A percentile compares a stretch with the other conserved stretches of the same genome.
phyloP scores from a whole-genome alignment of 2,888 invertebrate species.

The Agrilus biguttatus region DNA sequence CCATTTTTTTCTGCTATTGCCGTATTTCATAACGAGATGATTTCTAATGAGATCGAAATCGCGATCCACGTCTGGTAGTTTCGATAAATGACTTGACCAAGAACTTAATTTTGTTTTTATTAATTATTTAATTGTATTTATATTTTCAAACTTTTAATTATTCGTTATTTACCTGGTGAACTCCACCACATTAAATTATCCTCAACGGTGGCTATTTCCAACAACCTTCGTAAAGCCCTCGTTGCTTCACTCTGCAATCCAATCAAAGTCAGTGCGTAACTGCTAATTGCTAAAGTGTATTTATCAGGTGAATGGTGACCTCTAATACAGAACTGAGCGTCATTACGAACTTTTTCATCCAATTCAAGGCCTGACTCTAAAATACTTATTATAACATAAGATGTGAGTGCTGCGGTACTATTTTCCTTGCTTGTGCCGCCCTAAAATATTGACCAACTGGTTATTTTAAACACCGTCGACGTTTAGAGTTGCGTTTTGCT shows the following conservation, averaged over 20 bases:
- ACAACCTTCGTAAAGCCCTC: conserved; percentile 27
- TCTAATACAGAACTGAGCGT: conserved; percentile 43
- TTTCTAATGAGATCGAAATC: too few species aligned
- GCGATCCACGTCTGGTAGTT: too few species aligned
- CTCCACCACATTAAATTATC: conserved; percentile 40
- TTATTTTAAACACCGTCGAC: background rate
- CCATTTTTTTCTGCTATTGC: too few species aligned
- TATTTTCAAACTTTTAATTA: background rate
- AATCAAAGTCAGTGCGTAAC: conserved; percentile 37
- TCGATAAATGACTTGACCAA: too few species aligned
- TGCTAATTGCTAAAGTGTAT: conserved; percentile 37
- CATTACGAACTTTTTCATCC: conserved; percentile 35
- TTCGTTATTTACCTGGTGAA: conserved; percentile 24
- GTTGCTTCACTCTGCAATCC: conserved; percentile 31
- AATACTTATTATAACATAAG: conserved; percentile 53
- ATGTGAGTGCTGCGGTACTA: conserved; percentile 48
- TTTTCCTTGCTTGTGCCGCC: conserved; percentile 39
- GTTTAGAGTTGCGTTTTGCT: background rate
- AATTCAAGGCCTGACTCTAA: conserved; percentile 40
- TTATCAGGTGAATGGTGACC: conserved; percentile 30
- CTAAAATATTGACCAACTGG: conserved; percentile 20
- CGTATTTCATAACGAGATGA: too few species aligned
- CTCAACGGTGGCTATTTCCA: conserved; percentile 29
- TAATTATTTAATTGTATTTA: background rate
- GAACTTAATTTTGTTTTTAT: too few species aligned